Evolutionary conservation across 2,113 vertebrate species (phyloP).

Genomic region (Formicarius rufipectus): DNA sequence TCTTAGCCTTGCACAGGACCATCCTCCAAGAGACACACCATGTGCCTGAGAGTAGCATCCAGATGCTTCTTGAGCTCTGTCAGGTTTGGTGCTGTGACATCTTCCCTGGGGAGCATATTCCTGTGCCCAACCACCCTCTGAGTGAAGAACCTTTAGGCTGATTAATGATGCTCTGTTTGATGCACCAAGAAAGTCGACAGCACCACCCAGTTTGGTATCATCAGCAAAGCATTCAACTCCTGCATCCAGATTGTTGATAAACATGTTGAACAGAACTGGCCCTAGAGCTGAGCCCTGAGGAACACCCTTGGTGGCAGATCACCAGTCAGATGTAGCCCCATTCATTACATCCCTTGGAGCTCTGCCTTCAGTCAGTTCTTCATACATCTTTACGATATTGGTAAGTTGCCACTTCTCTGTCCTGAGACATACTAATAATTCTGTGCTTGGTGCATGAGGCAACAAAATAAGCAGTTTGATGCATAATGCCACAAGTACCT

Average conservation of each 20-base stretch:
- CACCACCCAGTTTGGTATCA: background rate
- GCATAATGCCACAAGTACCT: background rate
- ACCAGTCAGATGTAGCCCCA: background rate
- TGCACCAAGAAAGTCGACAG: background rate
- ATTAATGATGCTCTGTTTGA: background rate
- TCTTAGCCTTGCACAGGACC: background rate
- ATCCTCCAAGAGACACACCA: background rate
- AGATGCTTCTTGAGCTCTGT: background rate
- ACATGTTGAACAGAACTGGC: background rate
- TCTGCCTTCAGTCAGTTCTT: background rate
- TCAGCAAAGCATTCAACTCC: background rate
- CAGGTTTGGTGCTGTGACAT: background rate
- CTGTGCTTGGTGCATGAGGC: fast-evolving
- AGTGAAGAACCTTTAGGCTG: background rate
- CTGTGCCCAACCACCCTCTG: background rate
- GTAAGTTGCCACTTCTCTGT: background rate
- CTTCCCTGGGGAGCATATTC: background rate
- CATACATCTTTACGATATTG: background rate
- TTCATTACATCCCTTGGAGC: background rate
- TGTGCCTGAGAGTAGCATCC: background rate
- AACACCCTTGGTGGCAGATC: background rate
- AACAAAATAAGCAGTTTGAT: background rate
- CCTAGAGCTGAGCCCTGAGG: background rate
- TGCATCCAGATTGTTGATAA: background rate
- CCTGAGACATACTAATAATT: background rate